These are phyloP conservation scores for Caenorhabditis remanei DNA, from an alignment of 1,140 invertebrate genomes.

Conservation along the genomic window DNA sequence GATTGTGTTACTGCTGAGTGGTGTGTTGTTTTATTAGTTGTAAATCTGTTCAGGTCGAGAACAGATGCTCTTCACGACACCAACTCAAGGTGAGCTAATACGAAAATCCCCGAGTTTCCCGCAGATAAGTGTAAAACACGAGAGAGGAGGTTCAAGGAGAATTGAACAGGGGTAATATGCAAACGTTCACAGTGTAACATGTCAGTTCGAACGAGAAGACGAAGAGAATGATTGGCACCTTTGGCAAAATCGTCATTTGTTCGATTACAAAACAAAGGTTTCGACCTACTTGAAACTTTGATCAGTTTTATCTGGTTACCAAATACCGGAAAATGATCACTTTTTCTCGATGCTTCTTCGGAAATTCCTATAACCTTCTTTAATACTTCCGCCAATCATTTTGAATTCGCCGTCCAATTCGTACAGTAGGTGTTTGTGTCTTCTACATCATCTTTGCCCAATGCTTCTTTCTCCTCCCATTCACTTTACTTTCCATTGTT, in stretches of 20 bases:
- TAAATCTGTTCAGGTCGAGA: background rate
- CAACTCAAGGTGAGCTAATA: background rate
- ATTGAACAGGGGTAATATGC: constrained; percentile 20
- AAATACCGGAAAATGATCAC: background rate
- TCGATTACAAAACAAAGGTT: constrained; percentile 27
- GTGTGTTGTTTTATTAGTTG: background rate
- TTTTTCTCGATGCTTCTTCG: too few species aligned
- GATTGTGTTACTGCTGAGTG: background rate
- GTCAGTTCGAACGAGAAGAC: constrained; percentile 24
- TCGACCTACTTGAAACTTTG: background rate
- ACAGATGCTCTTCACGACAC: background rate
- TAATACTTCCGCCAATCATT: background rate
- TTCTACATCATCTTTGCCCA: constrained; percentile 19
- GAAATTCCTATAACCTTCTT: background rate
- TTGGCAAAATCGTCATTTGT: constrained; percentile 40
- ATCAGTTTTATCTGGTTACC: background rate
- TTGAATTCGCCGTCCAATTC: background rate
- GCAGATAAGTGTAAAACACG: constrained; percentile 43
- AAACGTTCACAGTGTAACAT: constrained; percentile 31
- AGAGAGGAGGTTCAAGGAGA: constrained; percentile 5
- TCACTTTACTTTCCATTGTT: constrained; percentile 43
- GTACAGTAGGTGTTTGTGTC: constrained; percentile 27
- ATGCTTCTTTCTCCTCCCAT: constrained; percentile 8
- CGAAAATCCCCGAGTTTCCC: background rate
- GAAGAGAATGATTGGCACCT: constrained; percentile 26